phyloP scores from a whole-genome alignment of 2,888 invertebrate genomes.

The Lasioglossum pauxillum region DNA sequence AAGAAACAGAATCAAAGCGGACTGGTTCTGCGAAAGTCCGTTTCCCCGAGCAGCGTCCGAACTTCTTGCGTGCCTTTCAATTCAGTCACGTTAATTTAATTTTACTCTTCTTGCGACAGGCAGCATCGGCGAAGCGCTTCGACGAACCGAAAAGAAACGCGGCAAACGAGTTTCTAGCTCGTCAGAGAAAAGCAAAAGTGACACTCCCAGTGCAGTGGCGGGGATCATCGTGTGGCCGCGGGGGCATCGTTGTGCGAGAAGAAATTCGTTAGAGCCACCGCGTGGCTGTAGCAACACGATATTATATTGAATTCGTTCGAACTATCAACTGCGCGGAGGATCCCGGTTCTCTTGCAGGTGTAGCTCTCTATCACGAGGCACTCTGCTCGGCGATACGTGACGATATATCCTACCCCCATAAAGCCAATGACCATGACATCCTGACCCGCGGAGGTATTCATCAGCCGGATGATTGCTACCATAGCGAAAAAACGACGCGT shows the following conservation, averaged over 20 bases:
- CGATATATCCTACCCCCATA: conserved; percentile 30
- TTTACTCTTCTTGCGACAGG: neutral
- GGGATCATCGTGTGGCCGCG: too few species aligned
- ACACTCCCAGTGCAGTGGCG: conserved; percentile 20
- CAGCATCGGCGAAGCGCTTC: neutral
- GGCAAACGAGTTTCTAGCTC: conserved; percentile 46
- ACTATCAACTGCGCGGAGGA: conserved; percentile 23
- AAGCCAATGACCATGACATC: conserved; percentile 50
- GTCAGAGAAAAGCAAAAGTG: conserved; percentile 59
- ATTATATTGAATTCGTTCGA: conserved; percentile 22
- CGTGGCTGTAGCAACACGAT: neutral
- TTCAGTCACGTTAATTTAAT: conserved; percentile 5
- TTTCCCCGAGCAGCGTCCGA: neutral
- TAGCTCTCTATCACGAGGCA: conserved; percentile 66
- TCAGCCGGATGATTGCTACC: conserved; percentile 22
- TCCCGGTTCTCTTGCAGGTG: conserved; percentile 49
- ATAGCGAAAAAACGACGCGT: conserved; percentile 6
- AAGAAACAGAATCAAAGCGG: neutral
- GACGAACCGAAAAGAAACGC: conserved; percentile 37
- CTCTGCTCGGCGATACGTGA: conserved; percentile 67
- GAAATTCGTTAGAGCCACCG: neutral
- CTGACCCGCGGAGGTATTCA: conserved; percentile 44
- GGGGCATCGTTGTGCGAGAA: neutral
- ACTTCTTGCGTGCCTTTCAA: neutral
- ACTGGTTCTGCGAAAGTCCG: neutral